Evolutionary conservation across 53 echinoderm and acorn worm species (phyloP).

Genomic region (Henricia sp.): DNA sequence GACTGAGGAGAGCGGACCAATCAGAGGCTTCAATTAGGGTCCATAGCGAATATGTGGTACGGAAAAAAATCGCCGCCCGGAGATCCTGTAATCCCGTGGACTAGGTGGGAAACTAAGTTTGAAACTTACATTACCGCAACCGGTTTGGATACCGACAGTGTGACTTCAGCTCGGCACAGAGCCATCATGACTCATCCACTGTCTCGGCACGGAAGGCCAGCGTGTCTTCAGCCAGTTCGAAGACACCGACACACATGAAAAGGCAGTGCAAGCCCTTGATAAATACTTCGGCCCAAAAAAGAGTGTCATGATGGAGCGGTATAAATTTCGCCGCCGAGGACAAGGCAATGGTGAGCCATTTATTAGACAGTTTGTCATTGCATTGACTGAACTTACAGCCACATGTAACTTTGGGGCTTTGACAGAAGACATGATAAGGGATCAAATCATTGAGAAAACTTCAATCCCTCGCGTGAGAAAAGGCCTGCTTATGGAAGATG

Average conservation of each 20-base stretch:
- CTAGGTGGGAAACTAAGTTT: background rate
- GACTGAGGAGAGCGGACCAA: no score
- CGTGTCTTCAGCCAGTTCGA: constrained; percentile 1
- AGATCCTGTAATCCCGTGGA: constrained; percentile 24
- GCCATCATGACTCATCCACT: no score
- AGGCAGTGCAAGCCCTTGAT: no score
- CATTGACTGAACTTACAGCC: constrained; percentile 3
- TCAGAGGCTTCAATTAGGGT: no score
- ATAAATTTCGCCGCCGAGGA: no score
- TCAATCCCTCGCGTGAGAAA: background rate
- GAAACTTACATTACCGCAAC: constrained; percentile 7
- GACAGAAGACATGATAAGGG: constrained; percentile 42
- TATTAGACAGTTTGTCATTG: no score
- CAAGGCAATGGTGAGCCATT: no score
- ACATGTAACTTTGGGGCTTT: background rate
- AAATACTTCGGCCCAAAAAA: no score
- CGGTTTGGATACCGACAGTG: constrained; percentile 3
- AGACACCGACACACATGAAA: background rate
- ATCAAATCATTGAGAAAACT: constrained; percentile 55
- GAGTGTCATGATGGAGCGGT: no score
- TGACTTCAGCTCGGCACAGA: background rate
- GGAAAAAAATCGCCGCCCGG: no score
- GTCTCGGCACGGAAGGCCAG: background rate
- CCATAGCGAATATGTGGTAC: no score
- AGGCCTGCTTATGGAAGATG: constrained; percentile 6